Percentiles rank a stretch among this genome's conserved stretches.
Conservation (phyloP, 2,888 invertebrate species). For the Candidula unifasciata region DNA sequence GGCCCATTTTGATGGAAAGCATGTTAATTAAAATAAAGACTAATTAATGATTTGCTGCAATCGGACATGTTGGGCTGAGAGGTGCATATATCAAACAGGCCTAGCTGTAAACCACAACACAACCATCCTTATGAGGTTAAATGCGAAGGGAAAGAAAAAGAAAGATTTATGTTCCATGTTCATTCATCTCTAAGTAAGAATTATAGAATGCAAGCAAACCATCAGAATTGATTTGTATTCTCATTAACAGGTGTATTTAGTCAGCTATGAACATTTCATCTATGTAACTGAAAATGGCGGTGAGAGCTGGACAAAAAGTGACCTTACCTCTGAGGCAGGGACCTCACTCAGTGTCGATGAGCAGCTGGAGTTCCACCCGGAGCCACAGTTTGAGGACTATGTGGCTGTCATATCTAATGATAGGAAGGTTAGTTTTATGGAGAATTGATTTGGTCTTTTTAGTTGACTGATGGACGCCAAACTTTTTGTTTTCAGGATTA, state of each 20-base stretch:
- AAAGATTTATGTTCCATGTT: neutral
- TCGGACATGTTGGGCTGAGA: no score
- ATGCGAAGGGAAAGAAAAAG: no score
- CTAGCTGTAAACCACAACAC: no score
- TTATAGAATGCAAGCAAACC: no score
- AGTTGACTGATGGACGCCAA: no score
- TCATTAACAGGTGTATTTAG: conserved; percentile 64
- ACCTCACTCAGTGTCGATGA: conserved; percentile 19
- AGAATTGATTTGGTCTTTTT: neutral
- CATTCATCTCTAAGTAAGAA: no score
- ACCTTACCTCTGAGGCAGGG: conserved; percentile 51
- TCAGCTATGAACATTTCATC: conserved; percentile 58
- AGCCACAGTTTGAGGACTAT: conserved; percentile 55
- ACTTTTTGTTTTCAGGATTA: no score
- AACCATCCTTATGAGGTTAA: no score
- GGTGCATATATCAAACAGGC: no score
- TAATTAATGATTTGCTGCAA: no score
- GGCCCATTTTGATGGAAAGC: no score
- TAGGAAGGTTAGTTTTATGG: conserved; percentile 43
- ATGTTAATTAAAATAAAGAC: no score
- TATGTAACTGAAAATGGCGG: conserved; percentile 68
- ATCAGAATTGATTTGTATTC: neutral
- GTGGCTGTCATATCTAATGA: conserved; percentile 55
- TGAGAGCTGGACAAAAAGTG: conserved; percentile 50
- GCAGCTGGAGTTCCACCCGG: conserved; percentile 62